Evolutionary conservation across 2,888 invertebrate species (phyloP), one percentile per base, ranked within the genome.

Genomic region (Chrysodeixis includens): DNA sequence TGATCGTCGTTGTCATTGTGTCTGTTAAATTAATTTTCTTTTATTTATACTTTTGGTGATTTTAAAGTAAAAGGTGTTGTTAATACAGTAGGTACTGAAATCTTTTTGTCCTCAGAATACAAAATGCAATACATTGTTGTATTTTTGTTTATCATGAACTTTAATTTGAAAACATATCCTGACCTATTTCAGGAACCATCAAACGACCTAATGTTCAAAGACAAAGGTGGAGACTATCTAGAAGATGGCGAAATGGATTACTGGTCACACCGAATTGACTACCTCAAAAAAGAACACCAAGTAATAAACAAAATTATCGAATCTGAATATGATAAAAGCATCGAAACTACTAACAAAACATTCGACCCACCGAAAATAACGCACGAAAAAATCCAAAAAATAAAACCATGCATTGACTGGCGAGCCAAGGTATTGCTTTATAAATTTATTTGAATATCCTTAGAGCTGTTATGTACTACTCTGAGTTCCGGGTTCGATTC

Each of bases 271-370:
- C 87, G 94, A 88, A 88, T 94, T 56, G 92, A 93, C 61, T 82
- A 82, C 69, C 79, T 95, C 1, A 93, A 90, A 83, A 92, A 88
- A 70, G 93, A 94, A 82, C 94, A 95, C 78, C 88, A 90, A 69
- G 61, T 83, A 58, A 95, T 95, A 9, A 93, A 93, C 74, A 89
- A 91, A 81, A 93, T 94, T 57, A 86, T 93, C 69, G 93, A 94
- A 81, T 35, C 84, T 1, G 93, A 93, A 84, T 94, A 91, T 81
- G 90, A 92, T 59, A 93, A 89, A 82, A 89, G 90, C 14, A 88
- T 94, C 56, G 87, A 91, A 81, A 83, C 76, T 55, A 88, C 88
- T 5, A 88, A 86, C 58, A 85, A 88, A 73, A 69, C 85, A 62
- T 88, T 85, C 74, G 86, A 90, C 69, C 54, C 82, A 18, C 85